phyloP scores from a whole-genome alignment of 2,113 vertebrate genomes.

The Oxyruncus cristatus region DNA sequence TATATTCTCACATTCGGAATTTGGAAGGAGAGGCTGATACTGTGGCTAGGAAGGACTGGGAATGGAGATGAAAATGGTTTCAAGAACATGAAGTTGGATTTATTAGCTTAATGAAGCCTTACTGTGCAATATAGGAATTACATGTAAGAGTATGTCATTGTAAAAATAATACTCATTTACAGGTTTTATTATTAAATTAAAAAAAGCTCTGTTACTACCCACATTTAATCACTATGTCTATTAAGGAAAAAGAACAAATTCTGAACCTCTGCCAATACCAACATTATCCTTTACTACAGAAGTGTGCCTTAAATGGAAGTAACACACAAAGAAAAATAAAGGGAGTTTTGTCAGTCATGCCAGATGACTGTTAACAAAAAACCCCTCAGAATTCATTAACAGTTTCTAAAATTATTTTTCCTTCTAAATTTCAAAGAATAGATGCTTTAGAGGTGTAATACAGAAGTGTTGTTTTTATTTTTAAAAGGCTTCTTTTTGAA shows the following conservation, averaged over 20 bases:
- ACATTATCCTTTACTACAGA: slow-evolving; percentile 30
- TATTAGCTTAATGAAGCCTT: background rate
- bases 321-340: slow-evolving; percentile 1
- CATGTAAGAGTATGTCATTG: background rate
- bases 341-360: background rate
- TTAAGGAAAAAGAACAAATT: background rate
- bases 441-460: background rate
- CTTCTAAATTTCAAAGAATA: background rate
- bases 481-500: background rate
- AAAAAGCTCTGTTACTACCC: background rate
- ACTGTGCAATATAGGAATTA: background rate
- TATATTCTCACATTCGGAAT: background rate
- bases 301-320: slow-evolving; percentile 31
- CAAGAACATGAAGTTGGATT: background rate
- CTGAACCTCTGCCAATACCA: slow-evolving; percentile 14
- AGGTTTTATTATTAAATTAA: background rate
- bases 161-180: background rate
- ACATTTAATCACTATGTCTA: background rate
- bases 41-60: background rate
- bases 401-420: background rate
- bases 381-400: background rate
- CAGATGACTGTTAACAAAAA: slow-evolving; percentile 12
- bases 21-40: background rate
- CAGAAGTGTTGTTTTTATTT: background rate
- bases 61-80: background rate